Evolutionary conservation across 2,888 invertebrate genomes (phyloP), one percentile per base, ranked within the genome.

Genomic region (Athalia circularis): DNA sequence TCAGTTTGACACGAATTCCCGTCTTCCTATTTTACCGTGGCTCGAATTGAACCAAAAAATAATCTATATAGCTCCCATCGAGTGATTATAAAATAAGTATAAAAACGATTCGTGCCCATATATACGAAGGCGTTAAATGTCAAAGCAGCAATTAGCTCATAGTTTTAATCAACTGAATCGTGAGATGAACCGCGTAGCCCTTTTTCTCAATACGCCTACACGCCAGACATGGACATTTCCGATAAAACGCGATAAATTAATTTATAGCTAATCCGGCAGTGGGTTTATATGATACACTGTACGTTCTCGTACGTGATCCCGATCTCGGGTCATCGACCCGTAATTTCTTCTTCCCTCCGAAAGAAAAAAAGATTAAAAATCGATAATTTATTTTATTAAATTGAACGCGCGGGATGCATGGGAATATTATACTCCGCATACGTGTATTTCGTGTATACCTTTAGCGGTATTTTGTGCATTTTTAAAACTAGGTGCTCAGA

Each of bases 211-310:
- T 62, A 75, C 59, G 48, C 75, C 62, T 62, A 61, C 29, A 75
- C 62, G 62, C 75, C 75, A 75, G 75, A 64, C 75, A 43, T 50
- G 8, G 15, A 11, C 48, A 64, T 45, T 62, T 50, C 15, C 75
- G 75, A 75, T 75, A 75, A 75, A 75, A 75, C 75, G 29, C 29
- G 75, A 75, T 64, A 64, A 62, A 75, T 75, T 64, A 29, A 29
- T 29, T 29, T 29, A 29, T 29, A 64, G 64, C 75, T 75, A 64
- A 75, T 75, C 48, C 75, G 50, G 29, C 62, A 64, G 62, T 64
- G 61, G 43, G 62, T 62, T 15, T 64, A n/a, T 15, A 11, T n/a
- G n/a, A 57, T 68, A 43, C 11, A 54, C 52, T 8, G n/a, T 15
- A 45, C 6, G 43, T 50, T 50, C 5, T 43, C 29, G 5, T 5